A percentile compares a stretch with the other conserved stretches of the same genome.
These are phyloP conservation scores for Clistopyga incitator DNA, from an alignment of 2,888 invertebrate species.

Conservation along the genomic window DNA sequence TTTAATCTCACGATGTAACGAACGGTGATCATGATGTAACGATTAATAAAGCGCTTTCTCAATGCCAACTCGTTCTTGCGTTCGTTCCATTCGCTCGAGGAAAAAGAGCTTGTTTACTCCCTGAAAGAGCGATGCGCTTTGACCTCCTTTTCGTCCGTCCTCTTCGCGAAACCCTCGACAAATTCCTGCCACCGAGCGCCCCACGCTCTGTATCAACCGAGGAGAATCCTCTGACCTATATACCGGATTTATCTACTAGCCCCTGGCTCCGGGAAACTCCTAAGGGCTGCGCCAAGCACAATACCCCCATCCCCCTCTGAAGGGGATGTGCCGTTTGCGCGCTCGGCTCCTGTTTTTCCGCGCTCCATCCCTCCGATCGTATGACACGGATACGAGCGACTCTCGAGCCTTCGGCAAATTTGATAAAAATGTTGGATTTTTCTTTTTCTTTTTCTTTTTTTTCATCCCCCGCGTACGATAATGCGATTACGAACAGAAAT, in stretches of 20 bases:
- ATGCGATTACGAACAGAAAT: too few relatives aligned
- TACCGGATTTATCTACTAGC: conserved; percentile 51
- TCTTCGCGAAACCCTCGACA: neutral
- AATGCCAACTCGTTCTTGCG: conserved; percentile 14
- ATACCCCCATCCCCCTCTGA: conserved; percentile 15
- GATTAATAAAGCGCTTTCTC: conserved; percentile 55
- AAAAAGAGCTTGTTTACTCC: neutral
- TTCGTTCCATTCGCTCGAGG: neutral
- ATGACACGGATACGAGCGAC: neutral
- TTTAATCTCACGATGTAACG: conserved; percentile 23
- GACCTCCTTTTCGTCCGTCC: neutral
- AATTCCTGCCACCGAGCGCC: conserved; percentile 25
- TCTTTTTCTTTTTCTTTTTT: too few relatives aligned
- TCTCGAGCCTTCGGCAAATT: conserved; percentile 25
- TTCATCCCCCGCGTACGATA: neutral
- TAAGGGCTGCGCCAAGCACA: conserved; percentile 21
- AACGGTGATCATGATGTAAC: conserved; percentile 34
- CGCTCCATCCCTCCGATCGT: conserved; percentile 11
- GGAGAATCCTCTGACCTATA: conserved; percentile 56
- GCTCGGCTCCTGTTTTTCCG: conserved; percentile 32
- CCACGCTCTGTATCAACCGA: neutral
- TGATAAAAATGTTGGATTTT: conserved; percentile 18
- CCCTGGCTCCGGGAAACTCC: conserved; percentile 23
- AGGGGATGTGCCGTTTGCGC: conserved; percentile 43
- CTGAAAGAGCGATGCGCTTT: neutral